A percentile compares a stretch with the other conserved stretches of the same genome.
Conservation (phyloP, 2,888 invertebrate genomes). For the Trimorus sp. region DNA sequence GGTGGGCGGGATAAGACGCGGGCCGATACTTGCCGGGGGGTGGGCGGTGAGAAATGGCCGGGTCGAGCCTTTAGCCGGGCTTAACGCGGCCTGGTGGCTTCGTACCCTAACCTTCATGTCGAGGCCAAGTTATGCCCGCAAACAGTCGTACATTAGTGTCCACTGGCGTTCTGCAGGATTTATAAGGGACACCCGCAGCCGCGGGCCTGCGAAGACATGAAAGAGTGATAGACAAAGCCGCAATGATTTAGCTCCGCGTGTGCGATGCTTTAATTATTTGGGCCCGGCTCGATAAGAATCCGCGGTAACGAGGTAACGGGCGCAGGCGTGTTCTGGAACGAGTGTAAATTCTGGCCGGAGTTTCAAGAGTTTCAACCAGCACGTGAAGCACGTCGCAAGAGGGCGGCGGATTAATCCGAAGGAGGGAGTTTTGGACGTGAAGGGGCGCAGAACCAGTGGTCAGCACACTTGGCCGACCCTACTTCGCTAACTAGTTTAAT, state of each 20-base stretch:
- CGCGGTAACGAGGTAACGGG: conserved; percentile 75
- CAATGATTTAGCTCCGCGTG: conserved; percentile 50
- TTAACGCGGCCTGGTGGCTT: conserved; percentile 80
- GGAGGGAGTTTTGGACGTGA: conserved; percentile 72
- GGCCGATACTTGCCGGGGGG: conserved; percentile 66
- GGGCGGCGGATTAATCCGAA: conserved; percentile 69
- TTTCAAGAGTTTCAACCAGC: conserved; percentile 80
- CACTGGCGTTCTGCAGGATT: conserved; percentile 81
- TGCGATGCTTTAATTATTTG: conserved; percentile 43
- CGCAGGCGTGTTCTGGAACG: conserved; percentile 63
- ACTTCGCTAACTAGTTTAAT: conserved; percentile 82
- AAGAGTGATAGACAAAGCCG: conserved; percentile 53
- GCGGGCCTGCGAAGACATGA: conserved; percentile 56
- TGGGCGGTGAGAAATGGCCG: conserved; percentile 80
- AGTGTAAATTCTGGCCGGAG: conserved; percentile 73
- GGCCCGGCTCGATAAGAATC: background rate
- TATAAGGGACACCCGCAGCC: conserved; percentile 78
- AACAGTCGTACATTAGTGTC: conserved; percentile 82
- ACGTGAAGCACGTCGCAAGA: conserved; percentile 78
- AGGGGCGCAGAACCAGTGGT: conserved; percentile 79
- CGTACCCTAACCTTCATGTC: conserved; percentile 80
- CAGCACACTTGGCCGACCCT: conserved; percentile 82
- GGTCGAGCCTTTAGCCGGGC: conserved; percentile 81
- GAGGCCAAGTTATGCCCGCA: conserved; percentile 82
- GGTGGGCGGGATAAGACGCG: no score